Conservation (phyloP, 2,797 vertebrate species). For the Limosa lapponica region DNA sequence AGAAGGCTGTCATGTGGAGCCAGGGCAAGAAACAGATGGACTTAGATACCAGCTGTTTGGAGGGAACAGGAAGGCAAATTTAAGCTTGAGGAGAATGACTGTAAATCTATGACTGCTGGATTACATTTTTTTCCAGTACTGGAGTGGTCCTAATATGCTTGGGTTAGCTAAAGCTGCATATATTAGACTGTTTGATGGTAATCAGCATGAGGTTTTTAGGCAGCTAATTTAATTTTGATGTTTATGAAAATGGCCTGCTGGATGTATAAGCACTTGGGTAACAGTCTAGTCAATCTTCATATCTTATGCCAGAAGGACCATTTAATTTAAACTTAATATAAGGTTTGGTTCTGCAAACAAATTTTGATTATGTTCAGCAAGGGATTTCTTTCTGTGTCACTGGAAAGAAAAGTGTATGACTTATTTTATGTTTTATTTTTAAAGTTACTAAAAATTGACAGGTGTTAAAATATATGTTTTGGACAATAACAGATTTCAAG, state of each 20-base stretch:
- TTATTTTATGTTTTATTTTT: not conserved
- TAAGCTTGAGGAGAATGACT: not conserved
- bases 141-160: not conserved
- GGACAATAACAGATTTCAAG: not conserved
- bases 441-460: rapidly evolving
- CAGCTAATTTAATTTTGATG: not conserved
- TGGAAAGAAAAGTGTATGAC: not conserved
- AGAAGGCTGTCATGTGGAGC: not conserved
- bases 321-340: not conserved
- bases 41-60: not conserved
- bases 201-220: not conserved
- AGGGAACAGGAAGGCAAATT: not conserved
- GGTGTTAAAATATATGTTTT: not conserved
- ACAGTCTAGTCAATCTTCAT: not conserved
- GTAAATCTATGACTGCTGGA: not conserved
- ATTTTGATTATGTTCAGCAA: not conserved
- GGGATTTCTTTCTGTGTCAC: not conserved
- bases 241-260: not conserved
- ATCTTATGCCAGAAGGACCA: not conserved
- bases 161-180: not conserved
- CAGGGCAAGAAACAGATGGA: not conserved
- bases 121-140: not conserved
- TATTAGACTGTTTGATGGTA: not conserved
- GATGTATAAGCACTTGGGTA: not conserved
- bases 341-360: not conserved